These are phyloP conservation scores for Bombycilla garrulus DNA, from an alignment of 2,113 vertebrate species.

Conservation along the genomic window DNA sequence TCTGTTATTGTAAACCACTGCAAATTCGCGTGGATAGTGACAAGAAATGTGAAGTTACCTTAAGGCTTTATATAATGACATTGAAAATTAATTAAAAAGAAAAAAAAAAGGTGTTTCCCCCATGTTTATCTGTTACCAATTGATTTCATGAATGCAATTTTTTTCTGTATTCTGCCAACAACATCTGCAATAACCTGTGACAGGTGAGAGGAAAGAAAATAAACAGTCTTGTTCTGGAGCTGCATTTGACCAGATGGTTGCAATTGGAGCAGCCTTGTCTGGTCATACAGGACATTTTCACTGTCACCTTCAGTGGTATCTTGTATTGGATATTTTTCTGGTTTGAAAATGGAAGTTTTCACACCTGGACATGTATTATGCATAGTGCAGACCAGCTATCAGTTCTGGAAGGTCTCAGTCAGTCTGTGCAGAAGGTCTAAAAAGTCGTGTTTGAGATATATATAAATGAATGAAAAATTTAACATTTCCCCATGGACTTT, in stretches of 20 bases:
- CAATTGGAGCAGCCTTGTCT: background rate
- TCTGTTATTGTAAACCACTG: background rate
- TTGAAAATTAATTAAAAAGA: background rate
- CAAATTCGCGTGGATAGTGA: background rate
- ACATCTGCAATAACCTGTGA: background rate
- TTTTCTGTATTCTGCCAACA: background rate
- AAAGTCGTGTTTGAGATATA: background rate
- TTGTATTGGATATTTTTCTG: background rate
- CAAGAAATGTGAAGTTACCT: background rate
- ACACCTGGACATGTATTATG: background rate
- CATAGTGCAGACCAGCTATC: background rate
- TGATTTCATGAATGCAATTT: accelerated
- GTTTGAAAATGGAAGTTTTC: background rate
- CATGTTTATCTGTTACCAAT: background rate
- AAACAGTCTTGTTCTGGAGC: background rate
- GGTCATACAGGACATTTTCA: background rate
- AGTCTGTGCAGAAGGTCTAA: background rate
- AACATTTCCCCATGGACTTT: background rate
- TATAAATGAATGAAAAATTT: background rate
- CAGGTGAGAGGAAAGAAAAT: background rate
- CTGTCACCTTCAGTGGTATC: background rate
- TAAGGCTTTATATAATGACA: background rate
- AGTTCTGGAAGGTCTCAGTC: background rate
- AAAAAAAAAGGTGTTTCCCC: accelerated
- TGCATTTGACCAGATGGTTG: background rate